Base-by-base conservation (phyloP, 2,888 invertebrate genomes). In the Erebia aethiops region DNA sequence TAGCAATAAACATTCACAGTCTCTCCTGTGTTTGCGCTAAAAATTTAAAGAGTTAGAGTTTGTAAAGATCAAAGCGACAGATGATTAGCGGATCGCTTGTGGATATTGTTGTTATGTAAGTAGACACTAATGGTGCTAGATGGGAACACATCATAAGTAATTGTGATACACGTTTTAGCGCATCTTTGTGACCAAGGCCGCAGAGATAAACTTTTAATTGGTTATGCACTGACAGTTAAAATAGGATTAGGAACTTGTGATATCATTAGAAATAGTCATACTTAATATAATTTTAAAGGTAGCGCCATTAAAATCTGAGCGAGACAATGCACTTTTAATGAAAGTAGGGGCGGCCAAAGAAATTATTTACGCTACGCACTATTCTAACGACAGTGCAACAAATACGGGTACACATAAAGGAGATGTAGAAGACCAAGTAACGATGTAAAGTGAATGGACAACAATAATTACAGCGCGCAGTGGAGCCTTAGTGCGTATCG, bases 341-440 rank as follows among this genome's bases (percentile, higher is more conserved):
- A 91, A 88, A 79, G 83, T 80, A 77, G 86, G 85, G 84, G 83
- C 82, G 84, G 84, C 80, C 83, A 79, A 83, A 82, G 84, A 84
- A 90, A 92, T 92, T 92, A 92, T 92, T 91, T 91, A 91, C 92
- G 93, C 90, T 88, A 91, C 87, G 87, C 78, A 85, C 81, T 82
- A 82, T 73, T 70, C 66, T 79, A 84, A 84, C 82, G 83, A 84
- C 82, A 81, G 77, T 79, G 84, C 82, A 84, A 84, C 84, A 82
- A 85, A 87, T 87, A 57, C 51, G 84, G 82, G 78, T 81, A 83
- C 82, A 85, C 81, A 86, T 87, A 86, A 87, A 87, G 88, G 86
- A 89, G 89, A 91, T 87, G 84, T 89, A 87, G 89, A 88, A 88
- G 87, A 91, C 86, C 84, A 83, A 80, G 88, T 89, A 90, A 90